Evolutionary conservation across 2,888 invertebrate genomes (phyloP), one percentile per base, ranked within the genome.

Genomic region (Drosophila buzzatii): DNA sequence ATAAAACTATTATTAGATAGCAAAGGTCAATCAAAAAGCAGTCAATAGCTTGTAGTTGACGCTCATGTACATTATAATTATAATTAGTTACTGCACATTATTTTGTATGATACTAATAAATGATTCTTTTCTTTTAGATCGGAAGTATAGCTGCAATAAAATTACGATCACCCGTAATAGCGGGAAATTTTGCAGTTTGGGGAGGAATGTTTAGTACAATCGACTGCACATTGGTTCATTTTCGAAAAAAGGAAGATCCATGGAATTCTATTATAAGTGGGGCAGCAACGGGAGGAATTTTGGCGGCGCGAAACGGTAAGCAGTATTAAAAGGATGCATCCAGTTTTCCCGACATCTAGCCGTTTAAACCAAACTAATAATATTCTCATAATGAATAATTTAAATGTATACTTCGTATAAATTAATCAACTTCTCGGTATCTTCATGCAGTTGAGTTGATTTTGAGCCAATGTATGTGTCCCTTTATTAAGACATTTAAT

Each of bases 171-270:
- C 99, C 99, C 0, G 96, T 98, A 67, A 96, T 98, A 71, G 99
- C 98, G 60, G 99, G 99, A 42, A 99, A 98, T 93, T 99, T 99
- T 94, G 99, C 99, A 1, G 97, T 99, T 1, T 99, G 99, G 99
- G 99, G 99, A 78, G 98, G 99, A 47, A 96, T 99, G 95, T 99
- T 99, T 93, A 99, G 99, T 51, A 98, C 98, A 53, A 98, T 99
- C 82, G 99, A 99, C 93, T 99, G 99, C 92, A 96, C 98, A 35
- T 93, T 99, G 78, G 98, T 99, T n/a, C 97, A 98, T 92, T 94
- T 99, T 81, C 94, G 99, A 72, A 97, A 98, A 93, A 99, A 99
- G 92, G 99, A 99, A 94, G 99, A 99, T 92, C 99, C 99, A 0
- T 99, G 99, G 98, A 99, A 98, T 92, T 97, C 97, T 0, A 98